phyloP scores from a whole-genome alignment of 2,888 invertebrate species.

The Pasiphila rectangulata region DNA sequence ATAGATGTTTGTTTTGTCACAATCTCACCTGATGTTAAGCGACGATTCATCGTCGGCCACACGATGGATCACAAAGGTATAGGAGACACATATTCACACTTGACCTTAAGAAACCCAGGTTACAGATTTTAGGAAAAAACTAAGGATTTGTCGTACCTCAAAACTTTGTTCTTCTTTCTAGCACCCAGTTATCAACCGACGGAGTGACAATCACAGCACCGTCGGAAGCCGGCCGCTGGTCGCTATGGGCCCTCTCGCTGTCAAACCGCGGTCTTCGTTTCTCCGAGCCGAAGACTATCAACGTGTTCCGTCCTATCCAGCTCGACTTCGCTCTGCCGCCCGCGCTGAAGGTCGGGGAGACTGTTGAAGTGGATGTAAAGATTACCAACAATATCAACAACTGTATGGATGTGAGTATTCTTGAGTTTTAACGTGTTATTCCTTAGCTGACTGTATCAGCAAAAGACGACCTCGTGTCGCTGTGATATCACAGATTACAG shows the following conservation, averaged over 20 bases:
- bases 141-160: background rate
- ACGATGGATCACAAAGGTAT: too few relatives aligned
- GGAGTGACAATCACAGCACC: conserved; percentile 82
- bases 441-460: too few relatives aligned
- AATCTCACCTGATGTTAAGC: too few relatives aligned
- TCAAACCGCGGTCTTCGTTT: conserved; percentile 77
- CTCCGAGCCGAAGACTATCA: conserved; percentile 81
- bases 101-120: too few relatives aligned
- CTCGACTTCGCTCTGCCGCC: conserved; percentile 82
- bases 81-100: too few relatives aligned
- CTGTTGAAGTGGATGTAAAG: conserved; percentile 85
- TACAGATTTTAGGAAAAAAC: too few relatives aligned
- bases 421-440: background rate
- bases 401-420: conserved; percentile 84
- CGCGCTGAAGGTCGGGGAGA: conserved; percentile 82
- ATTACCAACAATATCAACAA: conserved; percentile 85
- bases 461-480: too few relatives aligned
- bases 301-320: conserved; percentile 83
- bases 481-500: too few relatives aligned
- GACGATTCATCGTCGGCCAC: too few relatives aligned
- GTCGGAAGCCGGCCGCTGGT: conserved; percentile 83
- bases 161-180: conserved; percentile 40
- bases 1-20: too few relatives aligned
- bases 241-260: conserved; percentile 82
- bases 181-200: conserved; percentile 80